Percentiles rank a stretch among this genome's conserved stretches.
phyloP scores from a whole-genome alignment of 2,113 vertebrate species.

The Ceyx margarethae region DNA sequence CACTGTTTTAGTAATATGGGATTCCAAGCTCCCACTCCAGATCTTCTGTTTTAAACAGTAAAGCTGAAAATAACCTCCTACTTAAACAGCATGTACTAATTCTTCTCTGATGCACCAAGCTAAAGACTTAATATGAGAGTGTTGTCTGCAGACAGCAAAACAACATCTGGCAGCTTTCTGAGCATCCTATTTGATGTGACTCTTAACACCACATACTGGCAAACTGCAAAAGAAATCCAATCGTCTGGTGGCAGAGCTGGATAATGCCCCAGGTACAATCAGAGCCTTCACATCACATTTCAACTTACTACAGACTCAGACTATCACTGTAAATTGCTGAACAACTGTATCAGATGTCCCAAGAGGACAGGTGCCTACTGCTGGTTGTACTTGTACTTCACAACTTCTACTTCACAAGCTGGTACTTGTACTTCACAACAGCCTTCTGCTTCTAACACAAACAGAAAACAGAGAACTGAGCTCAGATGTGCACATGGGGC shows the following conservation, averaged over 20 bases:
- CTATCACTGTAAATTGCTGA: not conserved
- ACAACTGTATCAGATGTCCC: not conserved
- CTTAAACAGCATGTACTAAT: not conserved
- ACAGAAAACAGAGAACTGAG: not conserved
- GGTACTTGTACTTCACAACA: not conserved
- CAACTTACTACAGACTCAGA: not conserved
- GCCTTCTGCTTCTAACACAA: not conserved
- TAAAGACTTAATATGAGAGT: not conserved
- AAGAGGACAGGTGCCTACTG: not conserved
- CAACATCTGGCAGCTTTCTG: constrained; percentile 8
- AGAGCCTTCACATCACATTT: not conserved
- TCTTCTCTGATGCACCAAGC: not conserved
- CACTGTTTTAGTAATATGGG: not conserved
- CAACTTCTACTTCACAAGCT: not conserved
- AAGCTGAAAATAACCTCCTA: constrained; percentile 18
- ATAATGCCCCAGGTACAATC: not conserved
- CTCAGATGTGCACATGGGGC: not conserved
- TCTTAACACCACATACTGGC: not conserved
- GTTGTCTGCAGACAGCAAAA: constrained; percentile 27
- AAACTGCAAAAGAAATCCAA: not conserved
- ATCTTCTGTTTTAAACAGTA: not conserved
- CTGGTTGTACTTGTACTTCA: not conserved
- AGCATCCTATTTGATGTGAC: not conserved
- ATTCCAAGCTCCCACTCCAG: not conserved
- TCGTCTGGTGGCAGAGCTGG: not conserved